These are phyloP conservation scores for Lissocephala sabroskyi DNA, from an alignment of 2,888 invertebrate genomes.

Conservation along the genomic window DNA sequence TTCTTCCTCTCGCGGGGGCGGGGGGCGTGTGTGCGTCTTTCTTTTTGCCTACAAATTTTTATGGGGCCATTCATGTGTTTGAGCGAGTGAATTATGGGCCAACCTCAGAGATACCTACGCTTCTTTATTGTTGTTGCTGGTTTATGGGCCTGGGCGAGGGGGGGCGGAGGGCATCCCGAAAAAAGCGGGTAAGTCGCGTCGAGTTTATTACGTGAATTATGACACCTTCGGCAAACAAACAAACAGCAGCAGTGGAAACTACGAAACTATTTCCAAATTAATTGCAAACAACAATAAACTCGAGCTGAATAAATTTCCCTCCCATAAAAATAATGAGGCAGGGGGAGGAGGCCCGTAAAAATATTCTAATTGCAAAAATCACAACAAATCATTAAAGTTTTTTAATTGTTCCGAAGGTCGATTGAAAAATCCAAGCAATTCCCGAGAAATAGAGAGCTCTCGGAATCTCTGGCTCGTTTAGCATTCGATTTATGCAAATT, in stretches of 20 bases:
- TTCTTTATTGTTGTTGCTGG: constrained; percentile 12
- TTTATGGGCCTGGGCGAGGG: constrained; percentile 23
- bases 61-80: constrained; percentile 50
- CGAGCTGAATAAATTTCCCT: too few species aligned
- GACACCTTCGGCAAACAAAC: constrained; percentile 27
- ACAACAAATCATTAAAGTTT: constrained; percentile 54
- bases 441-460: too few species aligned
- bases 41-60: constrained; percentile 33
- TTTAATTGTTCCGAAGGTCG: constrained; percentile 43
- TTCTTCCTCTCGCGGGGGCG: constrained; percentile 37
- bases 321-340: too few species aligned
- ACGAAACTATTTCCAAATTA: constrained; percentile 28
- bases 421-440: too few species aligned
- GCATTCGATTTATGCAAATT: too few species aligned
- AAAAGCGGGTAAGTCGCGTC: constrained; percentile 35
- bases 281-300: not conserved
- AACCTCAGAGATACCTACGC: constrained; percentile 29
- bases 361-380: constrained; percentile 47
- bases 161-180: constrained; percentile 15
- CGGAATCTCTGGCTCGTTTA: too few species aligned
- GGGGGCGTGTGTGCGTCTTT: constrained; percentile 2
- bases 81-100: constrained; percentile 57
- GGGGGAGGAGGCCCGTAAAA: too few species aligned
- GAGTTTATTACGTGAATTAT: constrained; percentile 49
- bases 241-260: constrained; percentile 2